Evolutionary conservation across 1,140 invertebrate species (phyloP), one percentile per base, ranked within the genome.

Genomic region (Papilio glaucus): DNA sequence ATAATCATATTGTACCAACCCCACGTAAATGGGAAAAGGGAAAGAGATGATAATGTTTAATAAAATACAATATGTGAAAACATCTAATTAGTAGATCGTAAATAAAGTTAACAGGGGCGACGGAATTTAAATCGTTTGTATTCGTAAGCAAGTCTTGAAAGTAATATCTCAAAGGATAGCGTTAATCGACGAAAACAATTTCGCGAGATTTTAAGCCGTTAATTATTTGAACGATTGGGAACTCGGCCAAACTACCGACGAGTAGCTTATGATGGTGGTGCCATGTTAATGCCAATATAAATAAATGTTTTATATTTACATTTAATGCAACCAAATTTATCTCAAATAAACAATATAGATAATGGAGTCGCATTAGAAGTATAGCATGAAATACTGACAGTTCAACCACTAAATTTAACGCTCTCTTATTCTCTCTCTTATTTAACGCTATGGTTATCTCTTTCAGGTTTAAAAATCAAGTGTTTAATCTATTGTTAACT

Each of bases 191-290:
- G 29, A 33, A 21, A 65, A 85, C 80, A 74, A 78, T 75, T 77
- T 79, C 76, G 62, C 76, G 74, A 83, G 76, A 80, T 75, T 72
- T 83, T 78, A 75, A 78, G 71, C n/a, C 57, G 83, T 81, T 77
- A 85, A 77, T 86, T 83, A 85, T 85, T 83, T 78, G 85, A 87
- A 77, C 72, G 39, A 77, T 81, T 81, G 80, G 82, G 83, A 85
- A 74, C 71, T 63, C 72, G 60, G 83, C 86, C 82, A 88, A 57
- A 80, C 74, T 70, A 77, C 53, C 41, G 49, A 24, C 61, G 76
- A 61, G 71, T 77, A n/a, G 71, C 63, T 72, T 72, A 70, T 65
- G 69, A 15, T 74, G 41, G 69, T 76, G 74, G 69, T 80, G 72
- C 67, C 61, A 71, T 81, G 73, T 79, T 81, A 83, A 80, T 80